Conservation (phyloP, 2,113 vertebrate species). For the Serilophus lunatus region DNA sequence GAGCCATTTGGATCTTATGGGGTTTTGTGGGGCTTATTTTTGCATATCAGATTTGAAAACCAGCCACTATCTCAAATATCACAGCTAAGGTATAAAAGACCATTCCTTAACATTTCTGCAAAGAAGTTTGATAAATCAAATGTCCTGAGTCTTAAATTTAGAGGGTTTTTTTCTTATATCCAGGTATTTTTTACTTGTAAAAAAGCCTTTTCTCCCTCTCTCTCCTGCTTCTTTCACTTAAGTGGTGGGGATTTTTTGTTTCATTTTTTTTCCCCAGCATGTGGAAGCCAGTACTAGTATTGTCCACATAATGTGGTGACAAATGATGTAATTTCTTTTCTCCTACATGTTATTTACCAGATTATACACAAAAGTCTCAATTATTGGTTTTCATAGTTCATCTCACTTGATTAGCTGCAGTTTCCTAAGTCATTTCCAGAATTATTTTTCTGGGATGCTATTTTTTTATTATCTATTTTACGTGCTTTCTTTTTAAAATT, state of each 20-base stretch:
- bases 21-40: neutral
- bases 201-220: neutral
- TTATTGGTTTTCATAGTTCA: neutral
- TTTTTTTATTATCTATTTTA: neutral
- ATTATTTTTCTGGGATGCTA: neutral
- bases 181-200: neutral
- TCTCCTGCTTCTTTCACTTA: neutral
- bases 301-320: rapidly evolving
- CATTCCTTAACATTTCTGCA: neutral
- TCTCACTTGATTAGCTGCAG: neutral
- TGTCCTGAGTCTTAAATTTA: neutral
- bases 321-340: neutral
- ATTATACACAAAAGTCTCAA: neutral
- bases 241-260: neutral
- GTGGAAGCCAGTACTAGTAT: neutral
- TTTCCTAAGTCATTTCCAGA: neutral
- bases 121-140: neutral
- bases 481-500: neutral
- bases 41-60: neutral
- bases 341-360: neutral
- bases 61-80: neutral
- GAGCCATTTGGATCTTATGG: neutral
- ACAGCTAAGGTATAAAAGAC: neutral
- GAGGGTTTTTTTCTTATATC: neutral
- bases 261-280: neutral